A percentile compares a stretch with the other conserved stretches of the same genome.
phyloP scores from a whole-genome alignment of 1,140 invertebrate species.

The Argopecten irradians region DNA sequence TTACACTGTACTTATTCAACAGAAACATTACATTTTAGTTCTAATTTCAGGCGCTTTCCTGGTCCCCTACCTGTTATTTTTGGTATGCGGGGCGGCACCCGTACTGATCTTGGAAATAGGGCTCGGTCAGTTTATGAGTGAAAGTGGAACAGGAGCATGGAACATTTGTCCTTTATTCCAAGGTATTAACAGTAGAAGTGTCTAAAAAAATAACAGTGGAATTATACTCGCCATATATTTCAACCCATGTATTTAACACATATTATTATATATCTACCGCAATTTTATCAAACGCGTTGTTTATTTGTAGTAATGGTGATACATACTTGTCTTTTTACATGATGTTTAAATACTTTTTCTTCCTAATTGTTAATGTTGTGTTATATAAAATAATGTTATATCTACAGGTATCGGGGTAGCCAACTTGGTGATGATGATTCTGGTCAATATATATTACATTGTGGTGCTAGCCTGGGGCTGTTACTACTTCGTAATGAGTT shows the following conservation, averaged over 20 bases:
- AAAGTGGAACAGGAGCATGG: constrained; percentile 95
- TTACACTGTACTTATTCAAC: too few relatives aligned
- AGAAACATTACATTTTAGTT: not conserved
- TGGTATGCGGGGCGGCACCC: constrained; percentile 94
- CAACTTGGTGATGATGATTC: constrained; percentile 89
- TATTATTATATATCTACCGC: too few relatives aligned
- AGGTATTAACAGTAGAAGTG: constrained; percentile 80
- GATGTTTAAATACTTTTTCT: too few relatives aligned
- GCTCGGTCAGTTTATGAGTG: constrained; percentile 85
- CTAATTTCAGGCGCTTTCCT: constrained; percentile 44
- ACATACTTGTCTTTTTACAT: too few relatives aligned
- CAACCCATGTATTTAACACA: too few relatives aligned
- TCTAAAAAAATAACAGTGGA: too few relatives aligned
- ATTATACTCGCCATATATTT: too few relatives aligned
- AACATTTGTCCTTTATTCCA: constrained; percentile 98
- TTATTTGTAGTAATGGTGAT: too few relatives aligned
- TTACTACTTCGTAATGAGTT: constrained; percentile 95
- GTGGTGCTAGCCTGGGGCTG: constrained; percentile 97
- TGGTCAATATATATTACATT: constrained; percentile 96
- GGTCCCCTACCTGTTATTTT: constrained; percentile 90
- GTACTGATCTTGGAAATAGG: constrained; percentile 95
- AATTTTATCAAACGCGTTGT: too few relatives aligned
- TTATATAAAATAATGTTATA: too few relatives aligned
- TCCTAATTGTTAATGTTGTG: too few relatives aligned
- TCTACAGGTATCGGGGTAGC: constrained; percentile 63